Evolutionary conservation across 2,113 vertebrate genomes (phyloP).

Genomic region (Fukomys damarensis): DNA sequence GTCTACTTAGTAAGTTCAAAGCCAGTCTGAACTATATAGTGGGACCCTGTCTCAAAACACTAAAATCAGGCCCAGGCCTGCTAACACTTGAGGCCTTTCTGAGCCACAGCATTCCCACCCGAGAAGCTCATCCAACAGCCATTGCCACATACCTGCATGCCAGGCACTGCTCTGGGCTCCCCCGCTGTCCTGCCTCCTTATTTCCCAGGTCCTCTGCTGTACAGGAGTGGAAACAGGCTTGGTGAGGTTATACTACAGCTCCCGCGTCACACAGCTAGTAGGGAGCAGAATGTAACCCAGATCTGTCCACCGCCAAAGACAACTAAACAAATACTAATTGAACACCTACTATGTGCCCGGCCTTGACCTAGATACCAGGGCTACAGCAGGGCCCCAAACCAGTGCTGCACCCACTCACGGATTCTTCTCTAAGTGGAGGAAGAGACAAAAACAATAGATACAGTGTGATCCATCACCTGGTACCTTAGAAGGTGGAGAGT

Average conservation of each 20-base stretch:
- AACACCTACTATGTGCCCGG: neutral
- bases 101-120: neutral
- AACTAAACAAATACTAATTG: neutral
- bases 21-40: neutral
- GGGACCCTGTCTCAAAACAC: neutral
- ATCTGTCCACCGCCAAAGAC: neutral
- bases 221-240: neutral
- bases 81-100: fast-evolving
- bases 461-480: neutral
- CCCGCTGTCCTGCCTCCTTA: neutral
- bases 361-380: neutral
- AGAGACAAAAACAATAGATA: neutral
- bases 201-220: fast-evolving
- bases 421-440: neutral
- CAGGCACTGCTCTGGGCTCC: neutral
- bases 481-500: neutral
- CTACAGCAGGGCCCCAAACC: neutral
- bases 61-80: neutral
- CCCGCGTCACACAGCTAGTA: neutral
- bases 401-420: neutral
- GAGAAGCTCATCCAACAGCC: fast-evolving
- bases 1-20: neutral
- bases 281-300: neutral
- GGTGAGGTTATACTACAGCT: neutral
- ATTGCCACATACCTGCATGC: fast-evolving